phyloP scores from a whole-genome alignment of 1,140 invertebrate species.

The Apis dorsata region DNA sequence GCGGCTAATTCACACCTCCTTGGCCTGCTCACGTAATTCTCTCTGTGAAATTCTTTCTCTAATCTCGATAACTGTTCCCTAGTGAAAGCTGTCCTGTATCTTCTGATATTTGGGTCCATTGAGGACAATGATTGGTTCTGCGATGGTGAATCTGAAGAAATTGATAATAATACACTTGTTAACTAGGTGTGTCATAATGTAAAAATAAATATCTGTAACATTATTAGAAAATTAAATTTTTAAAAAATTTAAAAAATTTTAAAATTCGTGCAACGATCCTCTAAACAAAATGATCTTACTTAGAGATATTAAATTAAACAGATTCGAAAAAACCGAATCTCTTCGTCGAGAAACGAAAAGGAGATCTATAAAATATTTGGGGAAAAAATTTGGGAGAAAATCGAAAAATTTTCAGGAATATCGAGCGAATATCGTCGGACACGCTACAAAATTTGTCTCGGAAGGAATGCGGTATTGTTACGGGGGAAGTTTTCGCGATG shows the following conservation, averaged over 20 bases:
- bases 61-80: conserved; percentile 95
- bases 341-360: no score
- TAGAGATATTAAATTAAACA: no score
- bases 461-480: not conserved
- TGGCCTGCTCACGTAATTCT: conserved; percentile 98
- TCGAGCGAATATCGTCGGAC: not conserved
- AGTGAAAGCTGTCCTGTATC: conserved; percentile 98
- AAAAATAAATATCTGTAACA: no score
- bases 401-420: not conserved
- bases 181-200: no score
- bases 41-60: conserved; percentile 98
- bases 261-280: no score
- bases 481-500: not conserved
- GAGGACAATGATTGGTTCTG: conserved; percentile 70
- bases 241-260: no score
- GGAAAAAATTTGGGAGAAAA: not conserved
- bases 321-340: no score
- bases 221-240: no score
- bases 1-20: conserved; percentile 96
- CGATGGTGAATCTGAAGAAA: conserved; percentile 2
- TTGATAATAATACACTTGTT: not conserved
- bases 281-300: no score
- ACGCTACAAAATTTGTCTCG: not conserved
- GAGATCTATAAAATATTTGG: no score
- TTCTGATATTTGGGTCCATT: conserved; percentile 86